Evolutionary conservation across 2,888 invertebrate genomes (phyloP), one percentile per base, ranked within the genome.

Genomic region (Philopedon plagiatum): DNA sequence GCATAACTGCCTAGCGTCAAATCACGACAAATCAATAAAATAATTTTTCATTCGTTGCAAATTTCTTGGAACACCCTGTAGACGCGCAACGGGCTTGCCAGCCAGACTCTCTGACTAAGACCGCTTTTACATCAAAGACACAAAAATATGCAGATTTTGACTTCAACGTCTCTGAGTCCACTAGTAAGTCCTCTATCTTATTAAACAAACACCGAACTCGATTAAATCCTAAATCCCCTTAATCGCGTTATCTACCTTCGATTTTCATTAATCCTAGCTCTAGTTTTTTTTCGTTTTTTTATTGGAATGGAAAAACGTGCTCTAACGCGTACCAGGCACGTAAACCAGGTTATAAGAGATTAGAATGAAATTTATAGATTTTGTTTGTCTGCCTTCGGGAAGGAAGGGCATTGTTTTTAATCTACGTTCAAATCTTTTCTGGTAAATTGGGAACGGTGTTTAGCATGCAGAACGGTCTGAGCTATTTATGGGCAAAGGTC

Each of bases 291-390:
- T n/a, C 15, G 23, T 57, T 39, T 44, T 44, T 56, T 37, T 44
- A 57, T 56, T 37, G 18, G 15, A 21, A 9, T 18, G 57, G 54
- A 65, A 65, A 65, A 65, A 64, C 15, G 41, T 21, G 56, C 44
- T 44, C 32, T 11, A 57, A 57, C 44, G 19, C 54, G 65, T 65
- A 44, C 65, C 65, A 65, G 65, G 65, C 65, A 65, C 65, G 65
- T 65, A 65, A 65, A 65, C 56, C 4, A 57, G 41, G 32, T 41
- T 29, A 54, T 18, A 44, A 65, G 65, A 65, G 67, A 67, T 67
- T 67, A 67, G 21, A 60, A 49, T 15, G 60, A 46, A 60, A 67
- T 67, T 67, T 67, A 67, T 67, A 60, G 67, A 58, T 67, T 44
- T 67, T 67, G 67, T 57, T 67, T 67, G 67, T 67, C 67, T 49